phyloP scores from a whole-genome alignment of 2,797 vertebrate genomes.

The Pempheris klunzingeri region DNA sequence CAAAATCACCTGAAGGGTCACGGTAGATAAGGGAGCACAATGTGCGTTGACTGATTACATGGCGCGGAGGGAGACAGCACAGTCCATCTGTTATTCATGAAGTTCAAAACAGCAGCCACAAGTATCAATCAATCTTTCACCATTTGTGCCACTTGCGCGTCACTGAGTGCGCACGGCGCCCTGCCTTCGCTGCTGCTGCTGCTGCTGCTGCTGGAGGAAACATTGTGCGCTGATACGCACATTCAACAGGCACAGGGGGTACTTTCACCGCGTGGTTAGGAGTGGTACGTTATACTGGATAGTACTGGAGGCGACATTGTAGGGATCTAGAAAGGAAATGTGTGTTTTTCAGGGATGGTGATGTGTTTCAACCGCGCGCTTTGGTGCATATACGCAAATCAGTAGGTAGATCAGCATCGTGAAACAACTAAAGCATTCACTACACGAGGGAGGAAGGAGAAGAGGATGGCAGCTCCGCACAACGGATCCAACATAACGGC shows the following conservation, averaged over 20 bases:
- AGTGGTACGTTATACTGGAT: neutral
- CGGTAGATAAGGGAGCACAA: slow-evolving; percentile 30
- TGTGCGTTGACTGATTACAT: slow-evolving; percentile 25
- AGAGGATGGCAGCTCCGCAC: slow-evolving; percentile 74
- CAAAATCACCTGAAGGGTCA: slow-evolving; percentile 23
- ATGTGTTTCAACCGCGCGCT: slow-evolving; percentile 40
- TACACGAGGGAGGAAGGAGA: neutral
- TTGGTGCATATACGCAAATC: slow-evolving; percentile 37
- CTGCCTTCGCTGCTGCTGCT: slow-evolving; percentile 58
- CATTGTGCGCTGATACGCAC: slow-evolving; percentile 50
- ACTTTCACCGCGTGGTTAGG: neutral
- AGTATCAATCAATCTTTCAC: slow-evolving; percentile 68
- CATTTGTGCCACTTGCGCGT: slow-evolving; percentile 72
- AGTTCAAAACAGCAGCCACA: slow-evolving; percentile 63
- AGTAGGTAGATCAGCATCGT: slow-evolving; percentile 13
- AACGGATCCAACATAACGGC: slow-evolving; percentile 82
- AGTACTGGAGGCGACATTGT: neutral
- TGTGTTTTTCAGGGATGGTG: neutral
- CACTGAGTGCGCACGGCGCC: slow-evolving; percentile 68
- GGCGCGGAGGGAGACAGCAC: neutral
- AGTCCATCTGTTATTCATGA: slow-evolving; percentile 62
- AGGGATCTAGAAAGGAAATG: neutral
- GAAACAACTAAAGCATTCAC: slow-evolving; percentile 1
- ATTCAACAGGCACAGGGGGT: slow-evolving; percentile 68
- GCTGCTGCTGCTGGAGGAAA: slow-evolving; percentile 36